Evolutionary conservation across 1,140 invertebrate species (phyloP).

Genomic region (Myzus persicae): DNA sequence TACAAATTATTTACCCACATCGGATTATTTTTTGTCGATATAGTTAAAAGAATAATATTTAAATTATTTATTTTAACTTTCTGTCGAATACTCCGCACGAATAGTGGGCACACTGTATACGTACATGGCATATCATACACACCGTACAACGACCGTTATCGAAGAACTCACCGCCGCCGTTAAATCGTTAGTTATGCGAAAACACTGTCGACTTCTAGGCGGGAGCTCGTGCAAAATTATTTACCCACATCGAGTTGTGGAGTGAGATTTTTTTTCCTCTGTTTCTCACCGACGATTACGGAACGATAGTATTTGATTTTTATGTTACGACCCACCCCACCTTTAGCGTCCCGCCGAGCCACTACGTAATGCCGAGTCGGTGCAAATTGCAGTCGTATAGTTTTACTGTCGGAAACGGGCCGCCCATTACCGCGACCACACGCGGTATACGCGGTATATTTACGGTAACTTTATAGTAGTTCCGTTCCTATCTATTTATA

Average conservation of each 20-base stretch:
- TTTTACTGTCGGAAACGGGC: constrained; percentile 4
- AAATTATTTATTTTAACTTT: too few relatives aligned
- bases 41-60: too few relatives aligned
- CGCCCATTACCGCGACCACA: neutral
- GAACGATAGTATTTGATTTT: constrained; percentile 5
- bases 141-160: too few relatives aligned
- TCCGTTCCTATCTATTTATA: neutral
- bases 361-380: neutral
- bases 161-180: too few relatives aligned
- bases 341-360: neutral
- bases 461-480: neutral
- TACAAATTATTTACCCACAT: neutral
- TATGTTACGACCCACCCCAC: neutral
- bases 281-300: neutral
- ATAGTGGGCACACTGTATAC: too few relatives aligned
- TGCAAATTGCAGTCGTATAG: constrained; percentile 24
- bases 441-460: neutral
- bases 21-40: too few relatives aligned
- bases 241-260: neutral
- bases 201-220: neutral
- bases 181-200: neutral
- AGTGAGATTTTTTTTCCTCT: neutral
- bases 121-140: too few relatives aligned
- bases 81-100: too few relatives aligned
- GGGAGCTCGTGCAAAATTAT: neutral